These are phyloP conservation scores for Haliclona indistincta DNA, from an alignment of 37 sponge, comb jelly and placozoan genomes.

Conservation along the genomic window DNA sequence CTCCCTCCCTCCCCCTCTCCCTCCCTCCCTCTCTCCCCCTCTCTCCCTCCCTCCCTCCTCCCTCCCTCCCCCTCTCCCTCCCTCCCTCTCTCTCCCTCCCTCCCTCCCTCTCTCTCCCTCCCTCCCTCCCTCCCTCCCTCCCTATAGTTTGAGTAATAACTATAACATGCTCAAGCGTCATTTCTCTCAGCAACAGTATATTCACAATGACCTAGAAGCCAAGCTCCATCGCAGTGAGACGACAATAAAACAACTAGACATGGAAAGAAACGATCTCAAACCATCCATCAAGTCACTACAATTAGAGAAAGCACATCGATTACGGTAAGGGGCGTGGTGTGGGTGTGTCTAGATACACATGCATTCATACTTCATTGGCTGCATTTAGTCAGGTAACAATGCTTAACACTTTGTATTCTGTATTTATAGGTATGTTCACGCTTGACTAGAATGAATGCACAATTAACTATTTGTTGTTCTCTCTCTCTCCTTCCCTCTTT, in stretches of 20 bases:
- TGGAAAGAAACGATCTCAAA: conserved; percentile 66
- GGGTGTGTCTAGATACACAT: too few relatives aligned
- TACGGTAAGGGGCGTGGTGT: conserved; percentile 16
- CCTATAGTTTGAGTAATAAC: conserved; percentile 31
- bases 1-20: background rate
- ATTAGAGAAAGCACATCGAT: conserved; percentile 38
- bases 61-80: background rate
- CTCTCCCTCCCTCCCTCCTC: background rate
- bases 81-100: background rate
- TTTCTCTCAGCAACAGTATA: conserved; percentile 33
- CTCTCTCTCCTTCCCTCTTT: conserved; percentile 11
- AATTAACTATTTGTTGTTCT: background rate
- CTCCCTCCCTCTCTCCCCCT: background rate
- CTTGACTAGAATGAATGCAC: background rate
- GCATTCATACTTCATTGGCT: background rate
- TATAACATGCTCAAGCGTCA: conserved; percentile 39
- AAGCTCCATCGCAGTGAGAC: conserved; percentile 47
- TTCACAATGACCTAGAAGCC: conserved; percentile 30
- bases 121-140: background rate
- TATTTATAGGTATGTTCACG: background rate
- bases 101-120: background rate
- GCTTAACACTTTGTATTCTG: background rate
- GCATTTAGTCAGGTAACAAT: background rate
- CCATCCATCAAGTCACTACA: conserved; percentile 72
- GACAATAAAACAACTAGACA: conserved; percentile 55